Base-by-base conservation (phyloP, 1,140 invertebrate species). In the Homarus americanus region DNA sequence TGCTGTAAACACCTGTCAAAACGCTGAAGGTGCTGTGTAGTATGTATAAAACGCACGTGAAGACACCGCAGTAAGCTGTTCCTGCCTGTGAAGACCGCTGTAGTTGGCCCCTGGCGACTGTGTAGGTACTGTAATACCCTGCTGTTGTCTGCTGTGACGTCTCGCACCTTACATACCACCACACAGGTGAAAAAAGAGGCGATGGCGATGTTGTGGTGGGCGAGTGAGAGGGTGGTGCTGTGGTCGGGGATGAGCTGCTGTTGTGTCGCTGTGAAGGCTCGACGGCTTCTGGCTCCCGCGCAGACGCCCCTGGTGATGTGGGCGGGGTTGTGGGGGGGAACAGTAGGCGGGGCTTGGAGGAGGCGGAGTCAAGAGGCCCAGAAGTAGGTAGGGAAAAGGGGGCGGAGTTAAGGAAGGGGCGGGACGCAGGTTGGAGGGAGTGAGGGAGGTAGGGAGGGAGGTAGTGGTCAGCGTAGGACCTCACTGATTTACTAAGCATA, bases 401-500 rank as follows among this genome's bases (percentile, higher is more conserved):
- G 72, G 72, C 32, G 32, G n/a, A 7, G 72, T 7, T 5, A 40
- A n/a, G 72, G 32, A 40, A 75, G 15, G 72, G 53, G 53, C 53
- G 12, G 53, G 53, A 20, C 15, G 3, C 10, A 20, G 53, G 53
- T 4, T 2, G 3, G 72, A 5, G 28, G 41, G 32, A 32, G 78
- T 12, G 78, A 32, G 17, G 41, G 78, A n/a, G 41, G 78, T n/a
- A 32, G 78, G 1, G 78, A 32, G 44, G 17, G 78, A 53, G 78
- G 38, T 79, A 38, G 78, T 80, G 78, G 78, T 80, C 78, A 80
- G 78, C 41, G 78, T n/a, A 5, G 15, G 44, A 15, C 40, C 44
- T 53, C 78, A 53, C 78, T 80, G 78, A 80, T 80, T 80, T 53
- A 80, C 78, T 80, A 53, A 80, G 78, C 53, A 80, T 80, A 80